Evolutionary conservation across 2,888 invertebrate species (phyloP).

Genomic region (Doris montereyensis): DNA sequence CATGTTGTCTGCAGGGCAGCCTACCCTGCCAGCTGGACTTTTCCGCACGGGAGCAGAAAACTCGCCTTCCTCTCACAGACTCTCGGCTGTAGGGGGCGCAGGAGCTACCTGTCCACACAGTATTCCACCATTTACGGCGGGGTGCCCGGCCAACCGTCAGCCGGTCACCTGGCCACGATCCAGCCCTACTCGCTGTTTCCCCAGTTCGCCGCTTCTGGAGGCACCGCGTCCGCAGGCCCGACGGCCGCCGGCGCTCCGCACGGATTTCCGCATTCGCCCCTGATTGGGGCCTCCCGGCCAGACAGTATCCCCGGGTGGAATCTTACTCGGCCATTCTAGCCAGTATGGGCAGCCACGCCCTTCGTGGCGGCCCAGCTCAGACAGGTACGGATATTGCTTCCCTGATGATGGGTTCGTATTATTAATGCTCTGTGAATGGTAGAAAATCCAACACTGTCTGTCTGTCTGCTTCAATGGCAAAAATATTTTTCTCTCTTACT

Average conservation of each 20-base stretch:
- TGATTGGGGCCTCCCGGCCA: constrained; percentile 14
- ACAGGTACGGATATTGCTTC: no score
- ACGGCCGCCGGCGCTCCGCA: constrained; percentile 29
- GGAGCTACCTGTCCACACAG: constrained; percentile 38
- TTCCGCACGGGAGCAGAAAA: constrained; percentile 50
- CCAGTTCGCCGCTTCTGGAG: constrained; percentile 48
- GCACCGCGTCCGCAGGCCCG: neutral
- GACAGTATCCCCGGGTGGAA: constrained; percentile 59
- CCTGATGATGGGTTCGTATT: no score
- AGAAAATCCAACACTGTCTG: no score
- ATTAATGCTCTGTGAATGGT: no score
- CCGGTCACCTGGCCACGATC: constrained; percentile 45
- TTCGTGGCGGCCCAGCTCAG: constrained; percentile 63
- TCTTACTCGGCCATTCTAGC: constrained; percentile 68
- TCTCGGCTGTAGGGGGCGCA: constrained; percentile 14
- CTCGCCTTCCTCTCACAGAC: constrained; percentile 43
- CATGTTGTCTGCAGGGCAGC: constrained; percentile 49
- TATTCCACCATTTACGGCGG: constrained; percentile 51
- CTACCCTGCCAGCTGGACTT: constrained; percentile 47
- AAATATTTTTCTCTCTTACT: no score
- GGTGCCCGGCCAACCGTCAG: constrained; percentile 48
- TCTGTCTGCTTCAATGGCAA: no score
- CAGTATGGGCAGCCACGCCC: constrained; percentile 65
- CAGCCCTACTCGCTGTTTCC: constrained; percentile 62
- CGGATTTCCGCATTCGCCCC: constrained; percentile 21